Base-by-base conservation (phyloP, 2,797 vertebrate genomes). In the Pangasius larnaudii region DNA sequence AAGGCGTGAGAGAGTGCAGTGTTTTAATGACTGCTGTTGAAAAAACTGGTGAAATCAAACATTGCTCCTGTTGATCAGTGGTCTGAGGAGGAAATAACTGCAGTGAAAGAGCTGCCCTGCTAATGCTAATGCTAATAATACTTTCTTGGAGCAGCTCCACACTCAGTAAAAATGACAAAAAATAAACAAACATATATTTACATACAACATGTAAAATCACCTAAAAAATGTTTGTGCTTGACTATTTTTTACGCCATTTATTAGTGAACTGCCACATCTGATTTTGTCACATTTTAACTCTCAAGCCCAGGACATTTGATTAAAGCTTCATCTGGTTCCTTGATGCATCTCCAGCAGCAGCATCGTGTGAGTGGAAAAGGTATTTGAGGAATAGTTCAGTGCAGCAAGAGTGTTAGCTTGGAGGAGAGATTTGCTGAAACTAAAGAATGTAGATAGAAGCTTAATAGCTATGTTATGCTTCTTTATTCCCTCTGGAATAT, bases 391-490 rank as follows among this genome's bases (percentile, higher is more conserved):
- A 81, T 81, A 61, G 27, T 67, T 83, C 22, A 6, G 16, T 46
- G 5, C 39, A n/a, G 33, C 14, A 1, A 16, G 33, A 39, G 22
- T n/a, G 22, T 30, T 30, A 49, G 59, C 36, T 65, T 30, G 27
- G 4, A 81, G 58, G 30, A 22, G 61, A 49, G 81, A 49, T 59
- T 71, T 63, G 80, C 87, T 79, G 24, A 78, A 84, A n/a, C 24
- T 78, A 77, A 69, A 79, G 61, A 30, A 82, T 36, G 51, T 24
- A 42, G 13, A 63, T n/a, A 42, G 14, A 49, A 51, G 53, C 6
- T 11, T 56, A 81, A 61, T 59, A 39, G 6, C 30, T 77, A 36
- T 39, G 51, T 56, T 82, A 46, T 42, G 6, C 56, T 85, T 39
- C 72, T 63, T 69, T 46, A 42, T 49, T 89, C 69, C 67, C 69